A percentile compares a stretch with the other conserved stretches of the same genome.
phyloP scores from a whole-genome alignment of 2,113 vertebrate species.

The Protobothrops flavoviridis region DNA sequence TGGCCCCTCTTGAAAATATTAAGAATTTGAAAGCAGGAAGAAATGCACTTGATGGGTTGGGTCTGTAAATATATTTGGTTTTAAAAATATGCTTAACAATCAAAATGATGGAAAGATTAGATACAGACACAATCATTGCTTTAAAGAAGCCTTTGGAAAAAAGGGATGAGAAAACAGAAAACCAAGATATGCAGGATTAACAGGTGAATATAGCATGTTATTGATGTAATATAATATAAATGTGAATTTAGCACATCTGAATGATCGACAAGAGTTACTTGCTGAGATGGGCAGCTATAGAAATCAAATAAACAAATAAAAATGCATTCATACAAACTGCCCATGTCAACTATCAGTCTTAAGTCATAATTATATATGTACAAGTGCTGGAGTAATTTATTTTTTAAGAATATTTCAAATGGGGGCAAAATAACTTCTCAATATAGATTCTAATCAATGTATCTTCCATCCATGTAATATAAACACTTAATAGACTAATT shows the following conservation, averaged over 20 bases:
- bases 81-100: neutral
- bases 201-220: neutral
- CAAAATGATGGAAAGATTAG: neutral
- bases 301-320: neutral
- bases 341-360: constrained; percentile 56
- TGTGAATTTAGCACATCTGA: neutral
- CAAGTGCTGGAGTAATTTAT: constrained; percentile 52
- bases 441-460: neutral
- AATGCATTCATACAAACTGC: constrained; percentile 30
- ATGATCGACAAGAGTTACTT: neutral
- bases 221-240: neutral
- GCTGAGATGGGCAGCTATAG: neutral
- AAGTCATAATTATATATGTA: constrained; percentile 48
- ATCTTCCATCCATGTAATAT: neutral
- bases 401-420: constrained; percentile 43
- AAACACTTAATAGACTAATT: neutral
- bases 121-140: neutral
- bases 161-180: neutral
- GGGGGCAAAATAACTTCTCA: constrained; percentile 18
- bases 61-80: neutral
- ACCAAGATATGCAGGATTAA: neutral
- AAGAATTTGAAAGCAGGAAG: neutral
- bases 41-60: neutral
- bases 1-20: neutral
- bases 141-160: neutral